Percentiles rank a stretch among this genome's conserved stretches.
phyloP scores from a whole-genome alignment of 2,888 invertebrate genomes.

The Biston stratarius region DNA sequence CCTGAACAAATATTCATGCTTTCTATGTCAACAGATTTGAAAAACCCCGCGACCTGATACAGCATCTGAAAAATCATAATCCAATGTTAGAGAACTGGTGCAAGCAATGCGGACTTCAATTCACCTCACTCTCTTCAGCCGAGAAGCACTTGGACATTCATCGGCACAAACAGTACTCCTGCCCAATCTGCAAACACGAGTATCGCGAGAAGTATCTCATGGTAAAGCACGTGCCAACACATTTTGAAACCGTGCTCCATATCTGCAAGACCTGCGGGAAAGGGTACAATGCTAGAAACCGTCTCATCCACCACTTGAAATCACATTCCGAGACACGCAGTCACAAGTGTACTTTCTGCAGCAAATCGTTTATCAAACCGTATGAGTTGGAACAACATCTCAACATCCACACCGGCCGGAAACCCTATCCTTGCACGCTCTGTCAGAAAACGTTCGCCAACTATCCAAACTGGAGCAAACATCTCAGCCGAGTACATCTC shows the following conservation, averaged over 20 bases:
- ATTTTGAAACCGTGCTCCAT: constrained; percentile 71
- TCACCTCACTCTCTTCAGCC: constrained; percentile 62
- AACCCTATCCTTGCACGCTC: constrained; percentile 84
- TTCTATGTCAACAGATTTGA: constrained; percentile 58
- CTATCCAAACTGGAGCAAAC: constrained; percentile 87
- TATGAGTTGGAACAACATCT: constrained; percentile 79
- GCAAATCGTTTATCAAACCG: constrained; percentile 72
- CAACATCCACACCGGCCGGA: constrained; percentile 85
- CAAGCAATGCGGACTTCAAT: constrained; percentile 69
- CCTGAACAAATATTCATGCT: not conserved
- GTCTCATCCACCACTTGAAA: constrained; percentile 58
- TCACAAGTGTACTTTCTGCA: constrained; percentile 82
- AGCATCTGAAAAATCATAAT: constrained; percentile 65
- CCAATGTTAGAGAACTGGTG: constrained; percentile 60
- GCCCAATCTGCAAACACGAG: constrained; percentile 85
- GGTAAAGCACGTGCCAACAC: constrained; percentile 68
- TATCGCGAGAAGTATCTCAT: constrained; percentile 80
- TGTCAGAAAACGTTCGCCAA: constrained; percentile 86
- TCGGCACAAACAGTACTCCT: constrained; percentile 69
- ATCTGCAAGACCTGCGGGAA: constrained; percentile 80
- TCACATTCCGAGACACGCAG: constrained; percentile 74
- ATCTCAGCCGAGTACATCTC: constrained; percentile 73
- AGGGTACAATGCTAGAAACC: constrained; percentile 7
- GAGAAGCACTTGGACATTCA: constrained; percentile 70
- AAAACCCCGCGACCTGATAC: constrained; percentile 62